Conservation (phyloP, 2,113 vertebrate genomes). For the Eptesicus fuscus region DNA sequence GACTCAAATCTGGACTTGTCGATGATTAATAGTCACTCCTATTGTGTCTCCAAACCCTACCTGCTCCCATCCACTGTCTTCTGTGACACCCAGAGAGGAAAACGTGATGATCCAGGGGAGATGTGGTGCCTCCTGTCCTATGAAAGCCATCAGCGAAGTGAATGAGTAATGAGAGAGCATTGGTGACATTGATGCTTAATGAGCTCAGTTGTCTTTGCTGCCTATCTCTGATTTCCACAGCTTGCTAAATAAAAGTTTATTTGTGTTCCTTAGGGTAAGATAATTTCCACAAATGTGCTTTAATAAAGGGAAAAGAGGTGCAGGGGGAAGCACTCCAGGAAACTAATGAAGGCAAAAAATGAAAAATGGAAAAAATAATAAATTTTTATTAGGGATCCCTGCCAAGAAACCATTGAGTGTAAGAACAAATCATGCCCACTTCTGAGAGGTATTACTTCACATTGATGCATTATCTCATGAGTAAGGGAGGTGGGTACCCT, state of each 20-base stretch:
- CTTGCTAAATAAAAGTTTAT: slow-evolving; percentile 78
- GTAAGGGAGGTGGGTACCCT: background rate
- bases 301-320: slow-evolving; percentile 64
- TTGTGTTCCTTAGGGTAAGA: slow-evolving; percentile 73
- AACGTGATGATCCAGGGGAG: slow-evolving; percentile 54
- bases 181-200: slow-evolving; percentile 74
- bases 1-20: background rate
- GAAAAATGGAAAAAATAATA: slow-evolving; percentile 77
- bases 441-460: background rate
- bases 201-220: slow-evolving; percentile 67
- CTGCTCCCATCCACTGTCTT: background rate
- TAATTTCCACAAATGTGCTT: slow-evolving; percentile 72
- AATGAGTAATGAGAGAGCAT: slow-evolving; percentile 69
- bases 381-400: slow-evolving; percentile 54
- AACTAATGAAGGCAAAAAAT: slow-evolving; percentile 79
- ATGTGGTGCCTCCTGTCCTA: slow-evolving; percentile 46
- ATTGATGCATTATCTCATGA: background rate
- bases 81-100: slow-evolving; percentile 39
- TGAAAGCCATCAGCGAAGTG: slow-evolving; percentile 67
- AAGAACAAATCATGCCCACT: slow-evolving; percentile 5
- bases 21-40: background rate
- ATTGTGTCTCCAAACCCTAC: background rate
- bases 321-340: slow-evolving; percentile 63
- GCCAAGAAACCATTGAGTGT: slow-evolving; percentile 28
- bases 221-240: slow-evolving; percentile 56